Percentiles rank a stretch among this genome's conserved stretches.
Evolutionary conservation across 1,140 invertebrate genomes (phyloP).

Genomic region (Lucilia cuprina): DNA sequence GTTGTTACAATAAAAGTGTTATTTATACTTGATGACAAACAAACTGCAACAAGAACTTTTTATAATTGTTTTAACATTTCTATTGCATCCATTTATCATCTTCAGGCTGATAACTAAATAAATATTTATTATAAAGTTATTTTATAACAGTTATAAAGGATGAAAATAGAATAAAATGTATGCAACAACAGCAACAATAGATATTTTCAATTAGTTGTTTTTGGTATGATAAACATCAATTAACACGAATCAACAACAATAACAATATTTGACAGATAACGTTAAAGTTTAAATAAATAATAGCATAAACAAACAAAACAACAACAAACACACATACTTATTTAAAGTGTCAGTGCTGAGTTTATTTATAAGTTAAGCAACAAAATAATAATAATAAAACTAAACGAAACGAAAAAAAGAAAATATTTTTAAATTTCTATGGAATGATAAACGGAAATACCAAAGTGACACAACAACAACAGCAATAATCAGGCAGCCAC

Average conservation of each 20-base stretch:
- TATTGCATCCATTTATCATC: background rate
- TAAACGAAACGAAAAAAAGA: background rate
- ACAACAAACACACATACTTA: background rate
- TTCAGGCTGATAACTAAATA: background rate
- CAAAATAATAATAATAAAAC: background rate
- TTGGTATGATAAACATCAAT: background rate
- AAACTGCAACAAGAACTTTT: background rate
- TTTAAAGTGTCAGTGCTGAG: background rate
- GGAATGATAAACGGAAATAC: slow-evolving; percentile 32
- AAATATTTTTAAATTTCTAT: background rate
- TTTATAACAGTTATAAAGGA: background rate
- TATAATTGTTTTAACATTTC: background rate
- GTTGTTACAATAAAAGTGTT: no score
- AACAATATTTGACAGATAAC: background rate
- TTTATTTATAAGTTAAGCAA: slow-evolving; percentile 2
- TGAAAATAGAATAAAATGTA: background rate
- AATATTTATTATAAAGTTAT: background rate
- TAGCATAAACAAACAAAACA: background rate
- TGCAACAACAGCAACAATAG: background rate
- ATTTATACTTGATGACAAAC: no score
- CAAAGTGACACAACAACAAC: background rate
- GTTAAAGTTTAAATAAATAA: slow-evolving; percentile 6
- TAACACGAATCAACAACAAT: background rate
- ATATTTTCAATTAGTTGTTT: background rate
- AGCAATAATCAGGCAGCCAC: background rate